phyloP scores from a whole-genome alignment of 2,888 invertebrate species.

The Phortica okadai region DNA sequence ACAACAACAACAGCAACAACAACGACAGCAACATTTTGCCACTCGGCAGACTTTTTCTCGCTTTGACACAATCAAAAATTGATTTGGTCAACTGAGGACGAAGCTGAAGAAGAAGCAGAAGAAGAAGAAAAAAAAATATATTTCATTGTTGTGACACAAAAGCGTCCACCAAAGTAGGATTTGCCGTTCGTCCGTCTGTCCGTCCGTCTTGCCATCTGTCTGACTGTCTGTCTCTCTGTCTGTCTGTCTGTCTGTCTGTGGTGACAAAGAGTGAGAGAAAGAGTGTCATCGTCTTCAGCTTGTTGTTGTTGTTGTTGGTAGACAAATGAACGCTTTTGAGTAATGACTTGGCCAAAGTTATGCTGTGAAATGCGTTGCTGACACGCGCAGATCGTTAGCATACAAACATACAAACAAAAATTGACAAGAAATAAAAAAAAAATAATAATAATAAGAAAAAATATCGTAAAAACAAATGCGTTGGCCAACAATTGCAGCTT shows the following conservation, averaged over 20 bases:
- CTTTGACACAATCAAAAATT: conserved; percentile 68
- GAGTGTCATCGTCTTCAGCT: conserved; percentile 33
- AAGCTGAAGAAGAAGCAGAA: conserved; percentile 32
- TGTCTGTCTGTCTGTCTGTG: background rate
- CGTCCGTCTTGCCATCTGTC: background rate
- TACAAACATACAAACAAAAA: conserved; percentile 37
- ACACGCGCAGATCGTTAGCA: conserved; percentile 69
- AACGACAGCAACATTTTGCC: conserved; percentile 39
- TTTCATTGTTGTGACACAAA: conserved; percentile 50
- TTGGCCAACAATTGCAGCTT: conserved; percentile 9
- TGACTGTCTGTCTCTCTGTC: too few species aligned
- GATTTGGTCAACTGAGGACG: conserved; percentile 66
- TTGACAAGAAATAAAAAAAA: conserved; percentile 27
- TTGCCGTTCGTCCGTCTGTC: background rate
- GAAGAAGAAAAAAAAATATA: conserved; percentile 46
- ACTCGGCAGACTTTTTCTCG: conserved; percentile 23
- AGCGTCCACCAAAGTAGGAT: background rate
- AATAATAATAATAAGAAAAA: conserved; percentile 45
- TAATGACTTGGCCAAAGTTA: conserved; percentile 64
- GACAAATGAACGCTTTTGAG: conserved; percentile 60
- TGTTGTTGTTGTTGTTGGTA: conserved; percentile 57
- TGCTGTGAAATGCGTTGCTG: conserved; percentile 49
- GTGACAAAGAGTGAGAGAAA: background rate
- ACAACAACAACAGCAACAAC: conserved; percentile 43
- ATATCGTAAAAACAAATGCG: conserved; percentile 15